Base-by-base conservation (phyloP, 2,797 vertebrate genomes). In the Betta splendens region DNA sequence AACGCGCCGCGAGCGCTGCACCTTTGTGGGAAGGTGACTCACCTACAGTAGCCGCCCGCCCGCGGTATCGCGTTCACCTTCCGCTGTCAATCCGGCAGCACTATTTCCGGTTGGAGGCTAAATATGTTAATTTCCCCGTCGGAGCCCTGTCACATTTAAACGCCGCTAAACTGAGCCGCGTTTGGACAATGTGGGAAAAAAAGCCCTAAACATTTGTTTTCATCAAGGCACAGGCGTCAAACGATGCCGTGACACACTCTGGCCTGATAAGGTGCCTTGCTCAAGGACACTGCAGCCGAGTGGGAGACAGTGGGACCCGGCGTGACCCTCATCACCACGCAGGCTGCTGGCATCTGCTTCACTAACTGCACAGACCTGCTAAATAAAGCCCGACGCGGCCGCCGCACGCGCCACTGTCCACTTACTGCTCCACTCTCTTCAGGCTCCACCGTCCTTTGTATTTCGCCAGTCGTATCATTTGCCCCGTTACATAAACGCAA, bases 261-360 rank as follows among this genome's bases (percentile, higher is more conserved):
- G 61, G 56, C 56, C 57, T 45, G 58, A 65, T 50, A 59, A 54
- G 52, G 50, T 52, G 22, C 65, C 62, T 75, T 63, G 75, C 73
- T 84, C 62, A 68, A 74, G 67, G 78, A 77, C 55, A 40, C 21
- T 40, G 72, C 49, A 68, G 65, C 4, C 55, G 55, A 65, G 39
- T 13, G 51, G 55, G n/a, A 59, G 45, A 73, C 69, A 74, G 64
- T 17, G 32, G 9, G 57, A 62, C 40, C 57, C 39, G 1, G 44
- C 25, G 46, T 57, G 64, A 64, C 64, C 66, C 51, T 61, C 52
- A 37, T 49, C 50, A 53, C 28, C 44, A 57, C 36, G 32, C 46
- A 59, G 25, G 54, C 65, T 77, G 58, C 61, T 72, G 75, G 69
- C 64, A 46, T 78, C 53, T 47, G 54, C 54, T 71, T 69, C 43